Base-by-base conservation (phyloP, 2,888 invertebrate species). In the Calameuta pallipes region DNA sequence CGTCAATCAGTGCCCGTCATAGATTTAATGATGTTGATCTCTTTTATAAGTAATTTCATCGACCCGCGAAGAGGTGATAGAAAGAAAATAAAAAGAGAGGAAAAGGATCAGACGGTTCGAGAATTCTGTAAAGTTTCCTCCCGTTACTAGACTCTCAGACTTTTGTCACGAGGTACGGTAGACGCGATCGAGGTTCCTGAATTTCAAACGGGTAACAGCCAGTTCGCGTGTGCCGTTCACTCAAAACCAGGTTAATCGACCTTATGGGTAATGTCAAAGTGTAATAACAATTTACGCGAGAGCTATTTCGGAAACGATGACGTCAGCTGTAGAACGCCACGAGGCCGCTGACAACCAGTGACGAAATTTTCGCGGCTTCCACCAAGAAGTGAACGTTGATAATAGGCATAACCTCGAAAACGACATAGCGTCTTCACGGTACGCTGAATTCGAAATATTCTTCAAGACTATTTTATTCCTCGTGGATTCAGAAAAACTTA, bases 261-360 rank as follows among this genome's bases (percentile, higher is more conserved):
- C 23, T 56, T 23, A 56, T 56, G 56, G 56, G 23, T 23, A 56
- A 56, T 56, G 23, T 23, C 23, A 23, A 23, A 2, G 56, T 56
- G 23, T 23, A 56, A 56, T 56, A 56, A 23, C 6, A 9, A 23
- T 56, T 23, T 56, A 23, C 56, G 56, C 13, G 36, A 78, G 82
- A 82, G 84, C 86, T 89, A 89, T 89, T 88, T 88, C 83, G 82
- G 85, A 85, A 80, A 83, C 80, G 79, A 81, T 86, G 88, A 89
- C 88, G 88, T 86, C 86, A 88, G 78, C 78, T 76, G 76, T 75
- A 81, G 83, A 80, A 78, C 83, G 82, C 79, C 78, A 81, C 85
- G 85, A 86, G 85, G 85, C 85, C 84, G 84, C 82, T 84, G 84
- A 85, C 81, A 84, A 82, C 80, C 82, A 81, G 79, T 85, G 85